These are phyloP conservation scores for Sinelater perroti DNA, from an alignment of 2,888 invertebrate species.

Conservation along the genomic window DNA sequence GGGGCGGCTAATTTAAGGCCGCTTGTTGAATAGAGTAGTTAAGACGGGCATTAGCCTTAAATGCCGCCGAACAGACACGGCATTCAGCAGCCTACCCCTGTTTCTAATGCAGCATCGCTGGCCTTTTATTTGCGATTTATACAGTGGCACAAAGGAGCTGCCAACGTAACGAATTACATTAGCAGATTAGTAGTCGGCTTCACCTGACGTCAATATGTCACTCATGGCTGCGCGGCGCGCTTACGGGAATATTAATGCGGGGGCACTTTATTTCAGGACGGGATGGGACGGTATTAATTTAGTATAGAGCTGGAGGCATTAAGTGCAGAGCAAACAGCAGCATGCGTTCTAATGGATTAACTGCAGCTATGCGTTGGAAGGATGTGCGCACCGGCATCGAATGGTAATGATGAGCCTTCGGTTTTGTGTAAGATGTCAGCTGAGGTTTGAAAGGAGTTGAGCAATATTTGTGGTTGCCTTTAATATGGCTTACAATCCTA, in stretches of 20 bases:
- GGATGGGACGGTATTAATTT: slow-evolving; percentile 19
- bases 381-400: no score
- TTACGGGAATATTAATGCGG: slow-evolving; percentile 22
- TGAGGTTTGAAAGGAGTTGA: no score
- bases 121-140: slow-evolving; percentile 54
- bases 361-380: neutral
- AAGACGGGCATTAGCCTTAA: slow-evolving; percentile 39
- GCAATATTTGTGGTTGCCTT: no score
- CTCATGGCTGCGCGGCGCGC: slow-evolving; percentile 34
- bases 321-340: slow-evolving; percentile 4
- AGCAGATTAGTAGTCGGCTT: slow-evolving; percentile 56
- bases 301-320: slow-evolving; percentile 13
- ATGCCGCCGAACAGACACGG: slow-evolving; percentile 31
- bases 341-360: slow-evolving; percentile 3
- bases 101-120: slow-evolving; percentile 50
- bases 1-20: slow-evolving; percentile 44
- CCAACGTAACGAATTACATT: slow-evolving; percentile 60
- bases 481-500: no score
- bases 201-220: slow-evolving; percentile 55
- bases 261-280: slow-evolving; percentile 5
- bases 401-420: no score
- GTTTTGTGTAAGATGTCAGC: no score
- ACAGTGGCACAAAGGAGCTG: slow-evolving; percentile 52
- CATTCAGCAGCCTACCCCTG: slow-evolving; percentile 46
- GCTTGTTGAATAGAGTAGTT: slow-evolving; percentile 48